Evolutionary conservation across 2,888 invertebrate genomes (phyloP).

Genomic region (Lysandra bellargus): DNA sequence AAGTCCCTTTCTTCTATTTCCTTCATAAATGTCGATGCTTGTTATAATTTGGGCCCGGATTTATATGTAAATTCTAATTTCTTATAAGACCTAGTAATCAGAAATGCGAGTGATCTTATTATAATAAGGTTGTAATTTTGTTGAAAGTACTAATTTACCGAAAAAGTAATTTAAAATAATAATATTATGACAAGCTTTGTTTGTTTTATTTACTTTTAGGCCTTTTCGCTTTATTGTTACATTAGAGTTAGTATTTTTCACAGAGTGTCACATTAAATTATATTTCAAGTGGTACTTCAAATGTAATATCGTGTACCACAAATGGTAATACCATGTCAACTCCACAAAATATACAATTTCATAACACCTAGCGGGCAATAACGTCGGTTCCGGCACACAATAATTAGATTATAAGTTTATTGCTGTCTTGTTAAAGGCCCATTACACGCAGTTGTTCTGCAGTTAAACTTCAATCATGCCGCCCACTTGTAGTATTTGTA

Average conservation of each 20-base stretch:
- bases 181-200: too few relatives aligned
- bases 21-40: neutral
- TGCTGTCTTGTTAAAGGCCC: constrained; percentile 9
- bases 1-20: constrained; percentile 10
- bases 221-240: too few relatives aligned
- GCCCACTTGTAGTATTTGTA: constrained; percentile 13
- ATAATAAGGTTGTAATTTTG: too few relatives aligned
- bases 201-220: too few relatives aligned
- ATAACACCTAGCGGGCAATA: constrained; percentile 7
- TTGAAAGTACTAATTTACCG: too few relatives aligned
- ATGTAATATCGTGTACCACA: constrained; percentile 8
- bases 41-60: neutral
- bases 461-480: constrained; percentile 33
- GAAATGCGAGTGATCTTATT: too few relatives aligned
- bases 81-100: too few relatives aligned
- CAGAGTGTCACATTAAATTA: neutral
- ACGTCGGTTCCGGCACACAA: constrained; percentile 23
- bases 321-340: constrained; percentile 19
- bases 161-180: too few relatives aligned
- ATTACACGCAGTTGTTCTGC: constrained; percentile 15
- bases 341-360: constrained; percentile 28
- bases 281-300: neutral
- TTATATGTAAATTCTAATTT: too few relatives aligned
- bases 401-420: constrained; percentile 30
- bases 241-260: neutral